These are phyloP conservation scores for Ecdyonurus torrentis DNA, from an alignment of 2,888 invertebrate species.

Conservation along the genomic window DNA sequence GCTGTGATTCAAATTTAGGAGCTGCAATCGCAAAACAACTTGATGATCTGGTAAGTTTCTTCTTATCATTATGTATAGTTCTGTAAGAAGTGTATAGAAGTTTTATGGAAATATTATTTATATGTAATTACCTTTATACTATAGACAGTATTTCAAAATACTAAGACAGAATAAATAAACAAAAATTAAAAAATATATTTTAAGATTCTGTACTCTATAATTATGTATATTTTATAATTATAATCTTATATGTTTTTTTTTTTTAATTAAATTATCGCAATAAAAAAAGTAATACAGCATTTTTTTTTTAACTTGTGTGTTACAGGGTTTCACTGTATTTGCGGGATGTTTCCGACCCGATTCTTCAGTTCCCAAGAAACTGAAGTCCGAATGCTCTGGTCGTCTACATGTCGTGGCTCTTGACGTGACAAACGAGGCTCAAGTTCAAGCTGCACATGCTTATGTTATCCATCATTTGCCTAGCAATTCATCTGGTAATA, in stretches of 20 bases:
- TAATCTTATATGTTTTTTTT: too few species aligned
- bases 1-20: slow-evolving; percentile 63
- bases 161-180: not conserved
- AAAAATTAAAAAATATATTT: too few species aligned
- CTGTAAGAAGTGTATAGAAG: too few species aligned
- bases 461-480: slow-evolving; percentile 63
- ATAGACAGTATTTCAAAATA: slow-evolving; percentile 6
- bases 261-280: slow-evolving; percentile 3
- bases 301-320: slow-evolving; percentile 10
- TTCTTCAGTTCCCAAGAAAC: slow-evolving; percentile 50
- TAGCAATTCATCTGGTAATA: slow-evolving; percentile 48
- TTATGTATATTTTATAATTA: too few species aligned
- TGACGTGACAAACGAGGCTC: slow-evolving; percentile 64
- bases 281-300: slow-evolving; percentile 8
- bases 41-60: slow-evolving; percentile 45
- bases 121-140: too few species aligned
- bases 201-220: too few species aligned
- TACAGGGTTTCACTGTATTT: slow-evolving; percentile 65
- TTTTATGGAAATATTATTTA: too few species aligned
- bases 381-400: slow-evolving; percentile 63
- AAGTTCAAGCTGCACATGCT: slow-evolving; percentile 58
- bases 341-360: slow-evolving; percentile 50
- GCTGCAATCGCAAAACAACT: slow-evolving; percentile 58
- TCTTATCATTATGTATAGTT: too few species aligned
- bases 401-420: slow-evolving; percentile 54